Percentiles rank a stretch among this genome's conserved stretches.
These are phyloP conservation scores for Trachelus troglodyta DNA, from an alignment of 2,888 invertebrate species.

Conservation along the genomic window DNA sequence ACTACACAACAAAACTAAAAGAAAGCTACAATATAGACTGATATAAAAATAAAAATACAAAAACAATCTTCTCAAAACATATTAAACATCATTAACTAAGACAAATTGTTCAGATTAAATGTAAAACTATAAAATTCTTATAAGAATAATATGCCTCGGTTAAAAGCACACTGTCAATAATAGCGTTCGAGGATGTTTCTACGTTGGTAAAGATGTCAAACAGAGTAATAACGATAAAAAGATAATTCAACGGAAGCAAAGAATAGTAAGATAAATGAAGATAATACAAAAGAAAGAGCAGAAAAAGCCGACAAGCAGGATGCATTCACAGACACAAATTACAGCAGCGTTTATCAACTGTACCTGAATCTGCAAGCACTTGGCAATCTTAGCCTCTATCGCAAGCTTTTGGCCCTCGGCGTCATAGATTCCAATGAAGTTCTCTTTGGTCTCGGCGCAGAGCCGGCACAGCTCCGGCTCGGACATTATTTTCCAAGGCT, in stretches of 20 bases:
- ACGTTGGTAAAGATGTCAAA: neutral
- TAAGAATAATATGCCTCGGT: neutral
- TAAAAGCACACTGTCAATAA: neutral
- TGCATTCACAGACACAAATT: neutral
- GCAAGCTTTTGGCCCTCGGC: slow-evolving; percentile 63
- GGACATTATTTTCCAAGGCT: slow-evolving; percentile 43
- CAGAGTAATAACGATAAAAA: neutral
- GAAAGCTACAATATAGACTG: neutral
- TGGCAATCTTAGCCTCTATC: slow-evolving; percentile 63
- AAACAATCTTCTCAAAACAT: neutral
- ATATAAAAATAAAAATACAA: neutral
- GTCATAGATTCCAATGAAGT: slow-evolving; percentile 64
- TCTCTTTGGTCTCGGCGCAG: slow-evolving; percentile 64
- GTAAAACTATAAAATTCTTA: neutral
- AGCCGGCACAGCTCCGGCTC: slow-evolving; percentile 63
- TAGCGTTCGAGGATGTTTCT: neutral
- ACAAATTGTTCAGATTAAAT: neutral
- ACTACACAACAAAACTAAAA: neutral
- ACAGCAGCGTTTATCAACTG: neutral
- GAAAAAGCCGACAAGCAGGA: neutral
- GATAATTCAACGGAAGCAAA: neutral
- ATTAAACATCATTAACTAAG: neutral
- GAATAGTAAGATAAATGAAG: neutral
- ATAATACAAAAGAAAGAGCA: neutral
- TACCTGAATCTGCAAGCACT: slow-evolving; percentile 66